Base-by-base conservation (phyloP, 2,888 invertebrate genomes). In the Empis stercorea region DNA sequence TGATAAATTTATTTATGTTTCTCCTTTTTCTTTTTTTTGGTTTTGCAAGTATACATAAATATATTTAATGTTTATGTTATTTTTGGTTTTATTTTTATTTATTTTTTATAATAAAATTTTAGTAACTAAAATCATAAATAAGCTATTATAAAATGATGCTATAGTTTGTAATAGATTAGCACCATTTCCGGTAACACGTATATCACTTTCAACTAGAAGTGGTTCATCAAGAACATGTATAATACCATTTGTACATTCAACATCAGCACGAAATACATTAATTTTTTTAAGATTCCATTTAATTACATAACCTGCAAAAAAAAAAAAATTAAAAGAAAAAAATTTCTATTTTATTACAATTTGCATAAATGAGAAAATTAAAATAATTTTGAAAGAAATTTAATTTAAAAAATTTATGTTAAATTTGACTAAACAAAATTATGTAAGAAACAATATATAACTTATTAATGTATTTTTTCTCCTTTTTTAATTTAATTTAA, bases 161-260 rank as follows among this genome's bases (percentile, higher is more conserved):
- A 68, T 61, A 57, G 66, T n/a, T 14, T 58, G 57, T 66, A 62
- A 60, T 9, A 27, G 23, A 61, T 65, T 65, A 58, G 62, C 66
- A 65, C 66, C 66, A 20, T 20, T 40, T 57, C 57, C 57, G 54
- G 52, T 57, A 48, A 85, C 84, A 54, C 79, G 76, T 52, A 93
- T 80, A 68, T 94, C 93, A 59, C 81, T 82, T 59, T 87, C 85
- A 61, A 80, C 77, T 50, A 92, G 72, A 62, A 95, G 81, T 6
- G 93, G 92, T 55, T 77, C 78, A 64, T 93, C 92, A 61, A 95
- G 89, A 52, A 93, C 88, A 69, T 95, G 94, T 57, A 95, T 93
- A 57, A 92, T 85, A 44, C 95, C 95, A 65, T 95, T 95, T 67
- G 89, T 93, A 68, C 94, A 94, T 61, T 91, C 88, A 5, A 96